Evolutionary conservation across 2,113 vertebrate genomes (phyloP), one percentile per base, ranked within the genome.

Genomic region (Pelvicachromis taeniatus): DNA sequence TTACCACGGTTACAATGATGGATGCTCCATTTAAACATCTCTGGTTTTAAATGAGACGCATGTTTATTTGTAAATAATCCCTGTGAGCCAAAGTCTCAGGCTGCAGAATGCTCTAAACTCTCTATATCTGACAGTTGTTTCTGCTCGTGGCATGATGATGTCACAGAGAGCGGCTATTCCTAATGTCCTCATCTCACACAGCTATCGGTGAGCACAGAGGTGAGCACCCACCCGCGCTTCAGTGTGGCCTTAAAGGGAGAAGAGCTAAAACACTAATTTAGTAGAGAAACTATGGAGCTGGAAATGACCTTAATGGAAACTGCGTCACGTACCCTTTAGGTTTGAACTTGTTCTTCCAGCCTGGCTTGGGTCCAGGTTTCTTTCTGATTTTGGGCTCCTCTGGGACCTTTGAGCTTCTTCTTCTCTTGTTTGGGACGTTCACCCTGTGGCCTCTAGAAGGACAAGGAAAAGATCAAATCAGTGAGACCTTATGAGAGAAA

Each of bases 311-410:
- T 68, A 26, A 70, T 29, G 7, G 40, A 16, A 45, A 21, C 40
- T 45, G 21, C 13, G 16, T 70, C 21, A 79, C 40, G 2, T 89
- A 99, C 98, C 97, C 96, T 92, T 99, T 98, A 7, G 97, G 94
- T 80, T 97, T 98, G 23, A 97, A 96, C 90, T 98, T 96, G 87
- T 97, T 97, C 92, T 99, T 99, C 98, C 98, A 99, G 91, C 98
- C 98, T 0, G 98, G 98, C 92, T 99, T 99, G 33, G 98, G 99
- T 17, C 99, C 99, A 0, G 99, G 98, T 80, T 99, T 99, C 95
- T 97, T 99, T 79, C 97, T 96, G 55, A 96, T 83, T 95, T 97
- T 98, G 29, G 97, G 97, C 80, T 97, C 97, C 77, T 96, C 93
- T 0, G 79, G 31, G 12, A 91, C 93, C 87, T 96, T 97, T 0